Percentiles rank a stretch among this genome's conserved stretches.
phyloP scores from a whole-genome alignment of 1,140 invertebrate species.

The Psilanteris sp. region DNA sequence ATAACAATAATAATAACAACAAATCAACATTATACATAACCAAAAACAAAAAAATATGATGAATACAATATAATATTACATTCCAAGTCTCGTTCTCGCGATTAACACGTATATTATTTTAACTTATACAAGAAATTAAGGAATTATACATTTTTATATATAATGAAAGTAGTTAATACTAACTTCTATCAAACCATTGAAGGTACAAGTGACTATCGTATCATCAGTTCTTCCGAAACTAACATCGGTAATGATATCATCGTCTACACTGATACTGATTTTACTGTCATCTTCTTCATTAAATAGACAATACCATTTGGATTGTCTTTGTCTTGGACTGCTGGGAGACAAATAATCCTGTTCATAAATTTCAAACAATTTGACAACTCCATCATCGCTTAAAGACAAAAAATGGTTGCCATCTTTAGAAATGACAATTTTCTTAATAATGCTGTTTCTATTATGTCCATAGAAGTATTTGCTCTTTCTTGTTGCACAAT shows the following conservation, averaged over 20 bases:
- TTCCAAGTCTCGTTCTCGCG: no score
- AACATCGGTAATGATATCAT: conserved; percentile 71
- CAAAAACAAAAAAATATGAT: no score
- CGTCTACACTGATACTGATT: conserved; percentile 60
- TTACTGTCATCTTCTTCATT: conserved; percentile 67
- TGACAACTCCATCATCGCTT: conserved; percentile 70
- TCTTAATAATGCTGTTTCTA: conserved; percentile 65
- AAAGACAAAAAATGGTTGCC: conserved; percentile 71
- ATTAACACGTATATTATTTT: no score
- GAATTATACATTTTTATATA: no score
- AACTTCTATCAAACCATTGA: conserved; percentile 67
- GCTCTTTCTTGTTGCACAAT: conserved; percentile 64
- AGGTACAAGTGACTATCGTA: conserved; percentile 71
- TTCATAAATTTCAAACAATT: conserved; percentile 68
- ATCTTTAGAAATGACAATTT: conserved; percentile 68
- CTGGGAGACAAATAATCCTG: conserved; percentile 59
- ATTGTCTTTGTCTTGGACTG: conserved; percentile 73
- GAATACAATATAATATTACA: no score
- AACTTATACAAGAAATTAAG: no score
- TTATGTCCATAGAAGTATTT: conserved; percentile 67
- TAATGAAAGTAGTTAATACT: conserved; percentile 1
- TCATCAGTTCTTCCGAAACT: conserved; percentile 65
- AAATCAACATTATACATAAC: no score
- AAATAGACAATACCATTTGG: conserved; percentile 68
- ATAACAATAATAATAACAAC: no score